Conservation (phyloP, 2,797 vertebrate species). For the Chrosomus eos region DNA sequence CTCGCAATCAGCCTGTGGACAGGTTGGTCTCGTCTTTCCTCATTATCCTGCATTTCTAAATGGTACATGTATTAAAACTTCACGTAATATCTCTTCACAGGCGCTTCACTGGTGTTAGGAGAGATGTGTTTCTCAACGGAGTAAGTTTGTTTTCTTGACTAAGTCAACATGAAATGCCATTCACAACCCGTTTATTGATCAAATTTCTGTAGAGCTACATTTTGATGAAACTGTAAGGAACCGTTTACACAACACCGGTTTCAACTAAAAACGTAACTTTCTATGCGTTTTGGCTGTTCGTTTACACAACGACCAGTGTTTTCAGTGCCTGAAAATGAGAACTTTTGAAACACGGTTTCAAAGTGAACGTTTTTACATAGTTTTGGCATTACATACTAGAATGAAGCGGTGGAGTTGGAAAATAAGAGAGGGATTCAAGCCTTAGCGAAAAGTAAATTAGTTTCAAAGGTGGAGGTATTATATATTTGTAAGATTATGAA, state of each 20-base stretch:
- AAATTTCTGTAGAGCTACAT: background rate
- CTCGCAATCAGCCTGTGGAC: conserved; percentile 93
- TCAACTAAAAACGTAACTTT: too few relatives aligned
- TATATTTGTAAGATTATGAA: background rate
- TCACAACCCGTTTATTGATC: background rate
- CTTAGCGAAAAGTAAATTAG: background rate
- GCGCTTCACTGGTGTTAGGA: conserved; percentile 92
- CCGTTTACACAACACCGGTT: too few relatives aligned
- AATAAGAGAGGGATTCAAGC: background rate
- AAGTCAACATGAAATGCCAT: background rate
- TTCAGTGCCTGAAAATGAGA: too few relatives aligned
- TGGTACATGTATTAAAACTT: conserved; percentile 33
- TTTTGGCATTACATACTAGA: background rate
- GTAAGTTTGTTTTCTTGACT: conserved; percentile 78
- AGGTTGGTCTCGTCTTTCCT: conserved; percentile 81
- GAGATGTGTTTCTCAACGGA: conserved; percentile 97
- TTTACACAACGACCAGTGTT: too few relatives aligned
- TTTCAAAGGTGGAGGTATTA: background rate
- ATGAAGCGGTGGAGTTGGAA: background rate
- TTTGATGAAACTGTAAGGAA: background rate
- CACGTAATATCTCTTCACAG: conserved; percentile 72
- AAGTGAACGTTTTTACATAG: too few relatives aligned
- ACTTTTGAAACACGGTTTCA: too few relatives aligned
- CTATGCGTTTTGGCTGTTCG: too few relatives aligned
- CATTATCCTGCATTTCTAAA: conserved; percentile 64